Percentiles rank a stretch among this genome's conserved stretches.
phyloP scores from a whole-genome alignment of 2,888 invertebrate species.

The Ctenicera cuprea region DNA sequence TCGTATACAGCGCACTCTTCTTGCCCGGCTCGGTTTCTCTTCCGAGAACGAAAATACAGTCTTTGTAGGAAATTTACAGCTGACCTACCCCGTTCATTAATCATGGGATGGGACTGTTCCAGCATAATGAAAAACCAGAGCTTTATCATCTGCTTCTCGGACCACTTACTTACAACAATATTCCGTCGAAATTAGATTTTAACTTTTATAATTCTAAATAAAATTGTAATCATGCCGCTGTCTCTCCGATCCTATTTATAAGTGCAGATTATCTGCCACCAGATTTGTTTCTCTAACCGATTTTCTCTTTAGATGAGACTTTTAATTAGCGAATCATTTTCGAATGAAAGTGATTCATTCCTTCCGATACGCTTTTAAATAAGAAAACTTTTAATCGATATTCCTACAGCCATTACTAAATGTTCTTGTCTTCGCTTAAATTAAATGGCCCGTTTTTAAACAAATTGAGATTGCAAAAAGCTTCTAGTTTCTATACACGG shows the following conservation, averaged over 20 bases:
- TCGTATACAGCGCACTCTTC: slow-evolving; percentile 45
- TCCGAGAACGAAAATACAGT: slow-evolving; percentile 56
- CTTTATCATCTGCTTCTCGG: slow-evolving; percentile 66
- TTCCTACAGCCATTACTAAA: no score
- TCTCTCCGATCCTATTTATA: slow-evolving; percentile 37
- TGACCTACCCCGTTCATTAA: slow-evolving; percentile 66
- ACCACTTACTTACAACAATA: slow-evolving; percentile 64
- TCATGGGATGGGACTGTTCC: slow-evolving; percentile 64
- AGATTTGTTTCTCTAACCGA: slow-evolving; percentile 29
- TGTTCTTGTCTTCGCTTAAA: no score
- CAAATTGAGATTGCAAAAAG: no score
- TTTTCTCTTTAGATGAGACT: slow-evolving; percentile 14
- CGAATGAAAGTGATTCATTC: not conserved
- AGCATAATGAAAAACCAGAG: slow-evolving; percentile 65
- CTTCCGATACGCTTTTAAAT: slow-evolving; percentile 14
- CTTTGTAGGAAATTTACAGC: slow-evolving; percentile 64
- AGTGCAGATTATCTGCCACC: slow-evolving; percentile 36
- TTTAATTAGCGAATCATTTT: slow-evolving; percentile 29
- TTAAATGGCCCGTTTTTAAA: no score
- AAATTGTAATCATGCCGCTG: slow-evolving; percentile 41
- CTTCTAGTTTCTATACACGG: no score
- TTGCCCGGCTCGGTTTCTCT: slow-evolving; percentile 41
- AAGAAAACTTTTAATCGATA: slow-evolving; percentile 3
- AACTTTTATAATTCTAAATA: slow-evolving; percentile 52
- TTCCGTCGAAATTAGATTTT: slow-evolving; percentile 61